These are phyloP conservation scores for Leucozona laternaria DNA, from an alignment of 2,888 invertebrate genomes.

Conservation along the genomic window DNA sequence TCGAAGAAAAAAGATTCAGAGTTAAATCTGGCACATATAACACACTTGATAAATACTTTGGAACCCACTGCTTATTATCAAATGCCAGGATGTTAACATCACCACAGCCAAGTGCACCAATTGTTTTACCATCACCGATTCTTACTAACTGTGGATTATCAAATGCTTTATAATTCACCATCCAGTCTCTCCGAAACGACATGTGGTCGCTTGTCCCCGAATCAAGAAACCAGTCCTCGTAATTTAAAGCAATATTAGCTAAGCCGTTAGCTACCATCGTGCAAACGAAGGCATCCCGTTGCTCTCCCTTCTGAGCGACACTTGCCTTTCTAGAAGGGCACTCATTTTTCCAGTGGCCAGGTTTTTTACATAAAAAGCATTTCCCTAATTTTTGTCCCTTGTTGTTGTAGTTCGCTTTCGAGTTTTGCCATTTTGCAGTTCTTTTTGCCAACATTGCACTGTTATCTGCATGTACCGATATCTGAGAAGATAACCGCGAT, in stretches of 20 bases:
- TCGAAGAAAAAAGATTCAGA: too few relatives aligned
- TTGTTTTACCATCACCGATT: too few relatives aligned
- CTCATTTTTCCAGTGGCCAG: slow-evolving; percentile 68
- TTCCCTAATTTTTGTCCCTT: slow-evolving; percentile 13
- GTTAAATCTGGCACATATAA: too few relatives aligned
- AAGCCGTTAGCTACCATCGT: neutral
- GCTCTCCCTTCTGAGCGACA: neutral
- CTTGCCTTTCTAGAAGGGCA: too few relatives aligned
- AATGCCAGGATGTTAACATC: neutral
- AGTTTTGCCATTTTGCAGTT: neutral
- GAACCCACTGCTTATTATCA: too few relatives aligned
- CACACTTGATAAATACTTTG: too few relatives aligned
- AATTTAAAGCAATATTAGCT: neutral
- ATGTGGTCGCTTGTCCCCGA: neutral
- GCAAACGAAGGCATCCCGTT: too few relatives aligned
- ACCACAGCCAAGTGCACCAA: neutral
- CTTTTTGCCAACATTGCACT: slow-evolving; percentile 23
- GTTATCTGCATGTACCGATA: neutral
- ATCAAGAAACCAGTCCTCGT: neutral
- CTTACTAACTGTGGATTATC: too few relatives aligned
- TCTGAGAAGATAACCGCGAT: slow-evolving; percentile 4
- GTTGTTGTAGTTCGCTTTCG: neutral
- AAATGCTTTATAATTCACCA: neutral
- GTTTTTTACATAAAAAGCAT: slow-evolving; percentile 69
- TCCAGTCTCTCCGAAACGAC: neutral